A percentile compares a stretch with the other conserved stretches of the same genome.
These are phyloP conservation scores for Chinchilla lanigera DNA, from an alignment of 2,113 vertebrate species.

Conservation along the genomic window DNA sequence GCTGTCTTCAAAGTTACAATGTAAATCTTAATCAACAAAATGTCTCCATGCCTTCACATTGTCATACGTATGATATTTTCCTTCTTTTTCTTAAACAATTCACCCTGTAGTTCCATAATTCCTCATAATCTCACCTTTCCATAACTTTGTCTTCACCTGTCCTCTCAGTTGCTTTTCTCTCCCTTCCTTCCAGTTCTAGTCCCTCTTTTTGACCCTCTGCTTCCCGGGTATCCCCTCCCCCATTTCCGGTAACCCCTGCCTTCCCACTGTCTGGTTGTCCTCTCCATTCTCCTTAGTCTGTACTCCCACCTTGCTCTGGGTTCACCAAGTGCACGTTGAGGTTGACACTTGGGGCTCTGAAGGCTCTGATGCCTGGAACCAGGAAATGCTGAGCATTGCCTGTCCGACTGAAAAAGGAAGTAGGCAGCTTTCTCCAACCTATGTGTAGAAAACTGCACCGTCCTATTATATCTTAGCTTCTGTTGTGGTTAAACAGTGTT, in stretches of 20 bases:
- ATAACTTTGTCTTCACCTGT: neutral
- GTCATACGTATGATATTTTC: neutral
- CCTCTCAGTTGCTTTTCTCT: neutral
- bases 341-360: neutral
- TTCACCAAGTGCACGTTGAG: neutral
- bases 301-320: neutral
- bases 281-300: neutral
- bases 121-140: neutral
- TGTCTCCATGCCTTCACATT: neutral
- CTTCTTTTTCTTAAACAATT: neutral
- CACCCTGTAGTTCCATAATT: neutral
- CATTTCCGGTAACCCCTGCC: neutral
- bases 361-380: neutral
- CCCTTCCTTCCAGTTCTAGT: neutral
- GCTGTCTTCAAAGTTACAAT: neutral
- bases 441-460: neutral
- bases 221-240: neutral
- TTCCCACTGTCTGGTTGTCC: neutral
- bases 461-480: neutral
- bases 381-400: neutral
- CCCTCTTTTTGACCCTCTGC: neutral
- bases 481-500: neutral
- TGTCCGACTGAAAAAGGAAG: neutral
- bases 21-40: constrained; percentile 29
- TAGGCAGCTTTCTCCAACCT: neutral